Evolutionary conservation across 2,797 vertebrate species (phyloP), one percentile per base, ranked within the genome.

Genomic region (Trichosurus vulpecula): DNA sequence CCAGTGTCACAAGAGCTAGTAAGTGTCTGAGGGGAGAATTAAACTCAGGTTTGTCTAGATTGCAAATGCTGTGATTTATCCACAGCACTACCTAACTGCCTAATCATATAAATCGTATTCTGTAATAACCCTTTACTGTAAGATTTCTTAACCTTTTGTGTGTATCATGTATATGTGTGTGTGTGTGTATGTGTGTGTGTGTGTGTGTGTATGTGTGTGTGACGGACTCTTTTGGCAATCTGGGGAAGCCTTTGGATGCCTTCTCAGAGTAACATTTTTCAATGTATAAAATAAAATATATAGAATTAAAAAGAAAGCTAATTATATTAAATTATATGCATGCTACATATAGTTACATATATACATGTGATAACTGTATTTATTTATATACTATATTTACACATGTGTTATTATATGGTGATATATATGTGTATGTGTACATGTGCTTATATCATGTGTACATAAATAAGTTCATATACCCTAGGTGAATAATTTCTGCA

Each of bases 31-130:
- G 22, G 0, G 22, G 16, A 74, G 16, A 74, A 41, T 22, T 74
- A n/a, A 74, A 74, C 16, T 74, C 66, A 74, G 19, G 6, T 25
- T 74, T 74, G 6, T 19, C 66, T 41, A 74, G n/a, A 41, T 74
- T 74, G 6, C 66, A 22, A 74, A n/a, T 22, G 19, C 35, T 66
- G 61, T n/a, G 61, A 14, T 14, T 41, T 74, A 41, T n/a, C 61
- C 35, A 74, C 1, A n/a, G 35, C 14, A 41, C 0, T 41, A 9
- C 19, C 2, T 41, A 22, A 41, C n/a, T 74, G 16, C 6, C n/a
- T 74, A 41, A 41, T 74, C 14, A 74, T 41, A 96, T 57, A 61
- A 95, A 94, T 11, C 94, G 52, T 16, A 52, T 92, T 58, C 90
- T 90, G 81, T 87, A 90, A 89, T 91, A 90, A 35, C 8, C 27